Evolutionary conservation across 2,797 vertebrate species (phyloP), one percentile per base, ranked within the genome.

Genomic region (Smutsia temminckii): DNA sequence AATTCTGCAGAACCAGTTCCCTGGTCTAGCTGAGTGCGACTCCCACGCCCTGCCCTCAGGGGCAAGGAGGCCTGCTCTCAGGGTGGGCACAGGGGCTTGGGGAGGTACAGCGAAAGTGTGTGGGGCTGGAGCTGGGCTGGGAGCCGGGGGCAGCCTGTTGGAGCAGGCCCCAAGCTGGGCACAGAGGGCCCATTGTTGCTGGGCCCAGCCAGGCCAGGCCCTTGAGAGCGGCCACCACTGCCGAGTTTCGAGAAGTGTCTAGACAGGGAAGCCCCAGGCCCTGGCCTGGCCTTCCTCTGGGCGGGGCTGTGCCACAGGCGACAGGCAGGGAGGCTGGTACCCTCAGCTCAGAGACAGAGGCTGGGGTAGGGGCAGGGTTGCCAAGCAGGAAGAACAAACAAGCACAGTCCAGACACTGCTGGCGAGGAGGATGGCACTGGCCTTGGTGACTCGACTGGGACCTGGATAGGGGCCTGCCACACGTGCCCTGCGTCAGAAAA

Each of bases 1-100:
- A 99, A 99, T 98, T 99, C 98, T 95, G 99, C 97, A 98, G 96
- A 99, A 99, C 99, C 99, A 98, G 99, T 99, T 99, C 98, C 98
- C 98, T 89, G 96, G 97, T 95, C 97, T 98, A 94, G 96, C 97
- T 97, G 86, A 66, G 71, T 96, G 90, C 69, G 96, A 87, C 96
- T 97, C 98, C 98, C 94, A 96, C 92, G 40, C 97, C 95, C 55
- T 96, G 98, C 98, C 97, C 98, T 98, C 98, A 0, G 94, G 97
- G 97, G 98, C 98, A 98, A 97, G 98, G 98, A 98, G 97, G 98
- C 98, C 98, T 98, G 97, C 98, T 98, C 98, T 98, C 95, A 98
- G 98, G 96, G 94, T 98, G 95, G 95, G 95, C 97, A 92, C 17
- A 12, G 27, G 78, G 95, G 69, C 66, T 89, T 71, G n/a, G 78